A percentile compares a stretch with the other conserved stretches of the same genome.
phyloP scores from a whole-genome alignment of 1,140 invertebrate genomes.

The Scaptomyza pallida region DNA sequence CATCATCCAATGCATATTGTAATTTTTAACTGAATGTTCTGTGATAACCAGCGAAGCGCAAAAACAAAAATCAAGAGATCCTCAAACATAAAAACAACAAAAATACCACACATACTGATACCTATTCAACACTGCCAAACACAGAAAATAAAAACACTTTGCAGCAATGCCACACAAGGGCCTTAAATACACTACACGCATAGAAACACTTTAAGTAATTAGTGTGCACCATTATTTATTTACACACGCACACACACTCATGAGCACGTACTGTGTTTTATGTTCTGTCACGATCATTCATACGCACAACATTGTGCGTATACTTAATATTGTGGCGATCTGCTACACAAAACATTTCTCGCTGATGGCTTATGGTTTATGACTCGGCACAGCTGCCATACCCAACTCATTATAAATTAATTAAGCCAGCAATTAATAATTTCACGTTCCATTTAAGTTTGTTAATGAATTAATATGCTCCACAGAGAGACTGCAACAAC shows the following conservation, averaged over 20 bases:
- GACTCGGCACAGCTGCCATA: constrained; percentile 55
- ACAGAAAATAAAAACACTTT: constrained; percentile 1
- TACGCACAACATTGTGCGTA: constrained; percentile 41
- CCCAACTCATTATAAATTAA: constrained; percentile 77
- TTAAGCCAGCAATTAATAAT: constrained; percentile 78
- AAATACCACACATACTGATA: background rate
- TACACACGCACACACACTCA: constrained; percentile 14
- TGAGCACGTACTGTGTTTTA: constrained; percentile 26
- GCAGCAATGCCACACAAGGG: constrained; percentile 6
- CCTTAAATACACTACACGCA: constrained; percentile 19
- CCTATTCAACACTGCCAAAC: background rate
- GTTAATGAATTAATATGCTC: constrained; percentile 67
- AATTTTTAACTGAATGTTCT: constrained; percentile 79
- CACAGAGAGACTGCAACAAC: constrained; percentile 38
- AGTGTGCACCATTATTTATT: constrained; percentile 30
- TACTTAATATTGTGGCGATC: constrained; percentile 38
- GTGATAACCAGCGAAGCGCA: constrained; percentile 68
- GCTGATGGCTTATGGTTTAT: constrained; percentile 22
- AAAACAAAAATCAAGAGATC: constrained; percentile 22
- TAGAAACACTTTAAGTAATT: constrained; percentile 9
- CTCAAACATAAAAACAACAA: constrained; percentile 44
- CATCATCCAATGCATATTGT: constrained; percentile 81
- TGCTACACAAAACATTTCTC: background rate
- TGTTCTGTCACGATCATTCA: constrained; percentile 43
- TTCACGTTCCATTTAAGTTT: constrained; percentile 79